A percentile compares a stretch with the other conserved stretches of the same genome.
Conservation (phyloP, 2,797 vertebrate genomes). For the Chaetodon trifasciatus region DNA sequence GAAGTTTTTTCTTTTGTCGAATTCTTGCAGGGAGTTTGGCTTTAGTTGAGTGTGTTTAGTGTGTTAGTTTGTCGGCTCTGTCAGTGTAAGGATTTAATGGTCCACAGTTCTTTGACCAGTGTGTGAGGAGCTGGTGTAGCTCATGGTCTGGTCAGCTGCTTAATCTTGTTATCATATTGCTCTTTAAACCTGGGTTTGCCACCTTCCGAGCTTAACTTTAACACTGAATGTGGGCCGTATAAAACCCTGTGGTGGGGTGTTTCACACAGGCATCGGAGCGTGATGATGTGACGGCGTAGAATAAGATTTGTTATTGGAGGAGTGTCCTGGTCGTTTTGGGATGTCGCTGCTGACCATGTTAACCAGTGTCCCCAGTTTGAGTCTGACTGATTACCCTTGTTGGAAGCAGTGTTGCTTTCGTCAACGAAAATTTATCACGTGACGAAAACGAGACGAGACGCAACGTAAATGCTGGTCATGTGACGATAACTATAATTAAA, state of each 20-base stretch:
- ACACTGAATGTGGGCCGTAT: too few relatives aligned
- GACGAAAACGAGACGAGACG: too few relatives aligned
- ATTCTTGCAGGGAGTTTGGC: neutral
- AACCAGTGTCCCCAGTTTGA: neutral
- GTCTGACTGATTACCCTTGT: neutral
- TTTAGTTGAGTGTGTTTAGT: neutral
- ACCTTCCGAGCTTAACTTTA: too few relatives aligned
- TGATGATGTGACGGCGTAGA: neutral
- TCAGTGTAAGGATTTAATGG: neutral
- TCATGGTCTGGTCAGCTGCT: neutral
- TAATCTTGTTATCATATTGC: neutral
- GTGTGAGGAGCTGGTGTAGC: neutral
- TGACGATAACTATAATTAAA: too few relatives aligned
- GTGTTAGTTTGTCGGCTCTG: neutral
- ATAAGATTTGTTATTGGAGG: neutral
- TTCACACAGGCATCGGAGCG: neutral
- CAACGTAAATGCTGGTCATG: too few relatives aligned
- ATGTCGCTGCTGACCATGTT: neutral
- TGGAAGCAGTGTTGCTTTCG: neutral
- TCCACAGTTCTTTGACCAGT: neutral
- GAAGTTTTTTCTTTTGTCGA: neutral
- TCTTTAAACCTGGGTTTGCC: neutral
- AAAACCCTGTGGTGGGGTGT: neutral
- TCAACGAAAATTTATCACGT: too few relatives aligned
- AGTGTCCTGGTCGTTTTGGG: neutral